These are phyloP conservation scores for Ophion ventricosus DNA, from an alignment of 2,888 invertebrate genomes.

Conservation along the genomic window DNA sequence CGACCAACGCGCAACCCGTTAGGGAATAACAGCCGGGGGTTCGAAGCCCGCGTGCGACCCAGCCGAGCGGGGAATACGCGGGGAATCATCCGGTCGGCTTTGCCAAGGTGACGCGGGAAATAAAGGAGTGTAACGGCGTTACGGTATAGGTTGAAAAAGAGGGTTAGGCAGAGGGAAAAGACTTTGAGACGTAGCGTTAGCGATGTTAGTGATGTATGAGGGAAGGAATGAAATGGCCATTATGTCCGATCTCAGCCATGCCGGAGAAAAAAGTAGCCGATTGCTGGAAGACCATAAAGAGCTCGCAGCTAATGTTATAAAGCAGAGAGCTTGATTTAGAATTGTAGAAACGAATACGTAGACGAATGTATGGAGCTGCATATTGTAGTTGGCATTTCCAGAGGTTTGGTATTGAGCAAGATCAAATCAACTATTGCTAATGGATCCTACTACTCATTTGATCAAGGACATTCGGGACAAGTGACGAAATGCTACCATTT, in stretches of 20 bases:
- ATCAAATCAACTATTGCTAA: not conserved
- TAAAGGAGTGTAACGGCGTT: conserved; percentile 21
- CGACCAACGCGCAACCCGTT: conserved; percentile 5
- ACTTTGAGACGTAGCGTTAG: not conserved
- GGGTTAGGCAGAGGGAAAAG: not conserved
- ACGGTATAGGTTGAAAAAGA: not conserved
- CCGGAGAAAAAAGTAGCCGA: conserved; percentile 6
- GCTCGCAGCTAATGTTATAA: not conserved
- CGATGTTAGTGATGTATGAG: conserved; percentile 11
- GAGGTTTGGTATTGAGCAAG: not conserved
- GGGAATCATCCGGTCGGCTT: conserved; percentile 27
- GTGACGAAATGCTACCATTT: too few relatives aligned
- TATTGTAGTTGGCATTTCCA: not conserved
- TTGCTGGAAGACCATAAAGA: not conserved
- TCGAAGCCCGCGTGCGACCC: conserved; percentile 12
- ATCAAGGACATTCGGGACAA: too few relatives aligned
- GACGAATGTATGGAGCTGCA: not conserved
- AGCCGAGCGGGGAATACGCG: conserved; percentile 23
- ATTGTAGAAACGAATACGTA: not conserved
- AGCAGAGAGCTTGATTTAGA: not conserved
- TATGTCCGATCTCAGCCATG: conserved; percentile 27
- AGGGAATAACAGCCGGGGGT: not conserved
- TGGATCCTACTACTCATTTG: not conserved
- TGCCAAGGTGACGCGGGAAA: conserved; percentile 32
- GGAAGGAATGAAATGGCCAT: conserved; percentile 33